Conservation (phyloP, 2,797 vertebrate genomes). For the Gymnopithys bicolor region DNA sequence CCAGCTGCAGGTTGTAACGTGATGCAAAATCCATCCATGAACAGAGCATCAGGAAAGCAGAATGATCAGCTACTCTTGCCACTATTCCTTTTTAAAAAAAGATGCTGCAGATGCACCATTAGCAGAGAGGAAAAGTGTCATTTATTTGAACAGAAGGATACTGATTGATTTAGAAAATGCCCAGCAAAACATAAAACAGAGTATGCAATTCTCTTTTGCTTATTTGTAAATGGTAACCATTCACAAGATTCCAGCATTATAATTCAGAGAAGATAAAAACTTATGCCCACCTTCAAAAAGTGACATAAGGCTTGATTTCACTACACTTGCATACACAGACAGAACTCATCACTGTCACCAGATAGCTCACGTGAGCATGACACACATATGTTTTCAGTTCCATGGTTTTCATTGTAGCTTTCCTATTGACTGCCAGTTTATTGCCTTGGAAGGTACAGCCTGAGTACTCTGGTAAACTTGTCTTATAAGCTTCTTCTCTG, state of each 20-base stretch:
- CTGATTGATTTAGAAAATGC: background rate
- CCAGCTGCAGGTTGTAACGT: background rate
- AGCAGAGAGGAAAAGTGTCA: background rate
- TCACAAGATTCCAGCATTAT: background rate
- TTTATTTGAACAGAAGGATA: slow-evolving; percentile 8
- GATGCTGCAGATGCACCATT: background rate
- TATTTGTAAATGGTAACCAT: background rate
- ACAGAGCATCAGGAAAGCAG: background rate
- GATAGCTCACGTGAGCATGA: fast-evolving
- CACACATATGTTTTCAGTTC: background rate
- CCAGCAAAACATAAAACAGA: background rate
- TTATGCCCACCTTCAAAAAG: background rate
- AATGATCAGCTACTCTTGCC: background rate
- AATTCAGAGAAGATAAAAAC: background rate
- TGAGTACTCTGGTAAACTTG: background rate
- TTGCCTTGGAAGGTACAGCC: background rate
- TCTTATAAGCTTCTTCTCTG: background rate
- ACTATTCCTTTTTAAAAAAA: background rate
- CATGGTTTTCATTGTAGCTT: background rate
- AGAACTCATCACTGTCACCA: background rate
- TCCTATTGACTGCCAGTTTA: background rate
- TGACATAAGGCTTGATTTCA: background rate
- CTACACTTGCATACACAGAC: fast-evolving
- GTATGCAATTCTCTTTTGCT: background rate
- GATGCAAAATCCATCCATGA: slow-evolving; percentile 15